Percentiles rank a stretch among this genome's conserved stretches.
Evolutionary conservation across 2,113 vertebrate genomes (phyloP).

Genomic region (Melospiza melodia): DNA sequence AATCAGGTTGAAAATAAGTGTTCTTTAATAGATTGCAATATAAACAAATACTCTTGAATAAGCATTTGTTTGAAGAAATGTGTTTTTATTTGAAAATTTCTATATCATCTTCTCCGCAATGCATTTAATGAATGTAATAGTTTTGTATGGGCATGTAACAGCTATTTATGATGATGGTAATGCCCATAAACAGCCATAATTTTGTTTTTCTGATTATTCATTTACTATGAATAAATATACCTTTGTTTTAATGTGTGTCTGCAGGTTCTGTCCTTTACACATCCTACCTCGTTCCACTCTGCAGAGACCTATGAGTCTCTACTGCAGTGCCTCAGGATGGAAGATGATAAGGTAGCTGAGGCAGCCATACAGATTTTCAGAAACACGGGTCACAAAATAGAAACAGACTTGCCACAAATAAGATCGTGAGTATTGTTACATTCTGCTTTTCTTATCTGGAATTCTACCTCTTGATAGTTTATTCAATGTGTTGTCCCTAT

Average conservation of each 20-base stretch:
- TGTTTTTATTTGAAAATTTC: not conserved
- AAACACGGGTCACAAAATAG: slow-evolving; percentile 98
- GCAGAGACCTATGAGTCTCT: slow-evolving; percentile 98
- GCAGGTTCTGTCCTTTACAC: slow-evolving; percentile 97
- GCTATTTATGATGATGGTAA: not conserved
- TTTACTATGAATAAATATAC: not conserved
- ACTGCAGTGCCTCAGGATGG: slow-evolving; percentile 99
- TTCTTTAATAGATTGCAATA: not conserved
- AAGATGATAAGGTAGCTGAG: slow-evolving; percentile 98
- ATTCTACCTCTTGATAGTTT: not conserved
- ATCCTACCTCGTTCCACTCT: slow-evolving; percentile 98
- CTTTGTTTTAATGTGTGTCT: slow-evolving; percentile 14
- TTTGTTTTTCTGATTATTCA: not conserved
- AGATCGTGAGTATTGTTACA: slow-evolving; percentile 84
- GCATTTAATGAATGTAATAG: not conserved
- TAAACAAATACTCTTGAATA: not conserved
- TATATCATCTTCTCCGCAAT: not conserved
- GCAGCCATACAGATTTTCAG: slow-evolving; percentile 99
- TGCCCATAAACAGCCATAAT: not conserved
- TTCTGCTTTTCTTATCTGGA: not conserved
- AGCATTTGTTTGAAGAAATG: not conserved
- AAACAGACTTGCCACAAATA: slow-evolving; percentile 95
- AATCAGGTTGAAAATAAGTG: not conserved
- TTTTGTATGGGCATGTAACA: not conserved
- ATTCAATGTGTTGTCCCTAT: not conserved